phyloP scores from a whole-genome alignment of 2,113 vertebrate species.

The Cyprinodon tularosa region DNA sequence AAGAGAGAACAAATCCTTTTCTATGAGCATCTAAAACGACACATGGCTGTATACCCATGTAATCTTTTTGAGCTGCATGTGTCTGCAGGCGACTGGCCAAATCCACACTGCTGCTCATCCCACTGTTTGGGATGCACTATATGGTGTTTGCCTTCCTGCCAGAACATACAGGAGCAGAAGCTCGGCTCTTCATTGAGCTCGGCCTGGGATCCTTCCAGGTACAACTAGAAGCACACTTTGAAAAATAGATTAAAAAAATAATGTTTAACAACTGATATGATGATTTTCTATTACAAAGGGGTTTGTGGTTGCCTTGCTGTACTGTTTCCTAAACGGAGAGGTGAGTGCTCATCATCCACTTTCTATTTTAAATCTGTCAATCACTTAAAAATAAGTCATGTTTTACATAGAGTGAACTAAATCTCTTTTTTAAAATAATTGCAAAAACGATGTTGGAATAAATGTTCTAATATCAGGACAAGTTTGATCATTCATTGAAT shows the following conservation, averaged over 20 bases:
- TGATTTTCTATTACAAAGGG: constrained; percentile 79
- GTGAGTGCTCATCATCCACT: constrained; percentile 73
- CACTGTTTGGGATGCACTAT: constrained; percentile 95
- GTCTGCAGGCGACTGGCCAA: constrained; percentile 88
- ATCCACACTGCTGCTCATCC: constrained; percentile 93
- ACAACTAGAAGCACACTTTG: background rate
- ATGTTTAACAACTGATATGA: background rate
- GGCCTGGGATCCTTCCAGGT: constrained; percentile 93
- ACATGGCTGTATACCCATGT: background rate
- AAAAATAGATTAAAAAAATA: background rate
- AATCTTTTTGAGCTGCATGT: background rate
- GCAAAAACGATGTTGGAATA: background rate
- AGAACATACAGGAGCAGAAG: constrained; percentile 83
- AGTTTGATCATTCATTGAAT: background rate
- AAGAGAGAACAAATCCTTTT: constrained; percentile 32
- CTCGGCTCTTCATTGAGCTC: constrained; percentile 89
- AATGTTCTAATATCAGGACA: background rate
- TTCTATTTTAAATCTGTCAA: background rate
- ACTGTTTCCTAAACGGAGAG: constrained; percentile 95
- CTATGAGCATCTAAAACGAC: background rate
- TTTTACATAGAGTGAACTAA: background rate
- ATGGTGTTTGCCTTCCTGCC: constrained; percentile 93
- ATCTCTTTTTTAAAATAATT: background rate
- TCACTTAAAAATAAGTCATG: background rate
- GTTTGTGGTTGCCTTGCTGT: constrained; percentile 89